These are phyloP conservation scores for Ptyas mucosa DNA, from an alignment of 2,113 vertebrate genomes.

Conservation along the genomic window DNA sequence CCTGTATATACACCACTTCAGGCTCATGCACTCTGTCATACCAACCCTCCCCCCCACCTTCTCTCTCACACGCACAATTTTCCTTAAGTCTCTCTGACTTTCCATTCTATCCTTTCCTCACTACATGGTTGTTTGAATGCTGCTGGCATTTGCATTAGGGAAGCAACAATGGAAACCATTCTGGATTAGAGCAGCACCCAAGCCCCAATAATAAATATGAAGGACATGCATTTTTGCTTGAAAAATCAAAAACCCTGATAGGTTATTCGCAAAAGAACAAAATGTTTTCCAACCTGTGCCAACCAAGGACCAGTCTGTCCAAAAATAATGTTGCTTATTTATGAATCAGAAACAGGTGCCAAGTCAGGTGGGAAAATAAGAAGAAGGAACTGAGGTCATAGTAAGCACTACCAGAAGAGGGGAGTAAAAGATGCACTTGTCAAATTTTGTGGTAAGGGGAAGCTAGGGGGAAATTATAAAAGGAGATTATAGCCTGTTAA, in stretches of 20 bases:
- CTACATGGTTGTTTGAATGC: neutral
- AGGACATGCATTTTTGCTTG: neutral
- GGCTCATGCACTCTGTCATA: neutral
- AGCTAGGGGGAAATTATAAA: conserved; percentile 52
- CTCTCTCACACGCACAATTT: neutral
- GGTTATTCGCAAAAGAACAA: conserved; percentile 7
- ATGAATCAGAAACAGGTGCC: conserved; percentile 49
- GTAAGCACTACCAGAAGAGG: conserved; percentile 36
- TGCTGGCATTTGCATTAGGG: neutral
- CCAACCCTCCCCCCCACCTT: neutral
- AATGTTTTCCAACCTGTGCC: conserved; percentile 57
- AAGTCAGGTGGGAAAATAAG: conserved; percentile 59
- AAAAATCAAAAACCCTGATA: conserved; percentile 42
- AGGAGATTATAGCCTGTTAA: conserved; percentile 33
- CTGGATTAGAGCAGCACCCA: neutral
- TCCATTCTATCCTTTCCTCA: neutral
- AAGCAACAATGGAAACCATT: neutral
- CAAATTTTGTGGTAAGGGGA: conserved; percentile 16
- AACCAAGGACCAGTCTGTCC: neutral
- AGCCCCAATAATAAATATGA: neutral
- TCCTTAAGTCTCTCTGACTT: neutral
- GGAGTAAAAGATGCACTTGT: conserved; percentile 36
- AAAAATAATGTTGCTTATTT: conserved; percentile 30
- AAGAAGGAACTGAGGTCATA: conserved; percentile 21
- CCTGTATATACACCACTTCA: neutral